phyloP scores from a whole-genome alignment of 2,113 vertebrate species.

The Corythoichthys haematopterus region DNA sequence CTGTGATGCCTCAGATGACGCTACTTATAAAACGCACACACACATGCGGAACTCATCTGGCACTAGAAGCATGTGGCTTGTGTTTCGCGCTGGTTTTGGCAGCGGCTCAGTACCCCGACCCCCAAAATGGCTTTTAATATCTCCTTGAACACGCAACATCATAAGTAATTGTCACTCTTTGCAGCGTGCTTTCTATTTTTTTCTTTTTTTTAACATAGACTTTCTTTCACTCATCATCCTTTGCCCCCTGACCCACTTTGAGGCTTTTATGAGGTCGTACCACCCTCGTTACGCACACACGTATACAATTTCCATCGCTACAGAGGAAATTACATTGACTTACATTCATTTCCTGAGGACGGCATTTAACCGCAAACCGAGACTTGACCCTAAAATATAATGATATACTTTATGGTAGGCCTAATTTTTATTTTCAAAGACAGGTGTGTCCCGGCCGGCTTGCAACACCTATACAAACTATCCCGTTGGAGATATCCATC shows the following conservation, averaged over 20 bases:
- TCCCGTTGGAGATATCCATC: background rate
- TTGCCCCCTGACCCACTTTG: slow-evolving; percentile 9
- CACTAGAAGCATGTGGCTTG: slow-evolving; percentile 32
- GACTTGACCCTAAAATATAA: slow-evolving; percentile 11
- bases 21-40: slow-evolving; percentile 36
- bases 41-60: slow-evolving; percentile 10
- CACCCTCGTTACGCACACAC: slow-evolving; percentile 6
- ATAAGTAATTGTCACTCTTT: slow-evolving; percentile 9
- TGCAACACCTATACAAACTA: background rate
- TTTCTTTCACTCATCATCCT: background rate
- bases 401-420: slow-evolving; percentile 2
- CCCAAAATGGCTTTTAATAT: slow-evolving; percentile 19
- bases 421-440: slow-evolving; percentile 1
- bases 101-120: slow-evolving; percentile 1
- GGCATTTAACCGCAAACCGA: slow-evolving; percentile 4
- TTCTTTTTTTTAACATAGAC: background rate
- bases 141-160: slow-evolving; percentile 11
- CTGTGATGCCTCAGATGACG: slow-evolving; percentile 50
- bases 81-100: slow-evolving; percentile 19
- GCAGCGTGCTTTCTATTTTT: too few relatives aligned
- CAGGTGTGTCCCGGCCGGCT: background rate
- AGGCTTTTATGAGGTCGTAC: slow-evolving; percentile 10
- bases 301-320: slow-evolving; percentile 7
- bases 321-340: slow-evolving; percentile 10
- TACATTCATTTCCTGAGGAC: slow-evolving; percentile 6